Base-by-base conservation (phyloP, 1,140 invertebrate genomes). In the Fopius arisanus region DNA sequence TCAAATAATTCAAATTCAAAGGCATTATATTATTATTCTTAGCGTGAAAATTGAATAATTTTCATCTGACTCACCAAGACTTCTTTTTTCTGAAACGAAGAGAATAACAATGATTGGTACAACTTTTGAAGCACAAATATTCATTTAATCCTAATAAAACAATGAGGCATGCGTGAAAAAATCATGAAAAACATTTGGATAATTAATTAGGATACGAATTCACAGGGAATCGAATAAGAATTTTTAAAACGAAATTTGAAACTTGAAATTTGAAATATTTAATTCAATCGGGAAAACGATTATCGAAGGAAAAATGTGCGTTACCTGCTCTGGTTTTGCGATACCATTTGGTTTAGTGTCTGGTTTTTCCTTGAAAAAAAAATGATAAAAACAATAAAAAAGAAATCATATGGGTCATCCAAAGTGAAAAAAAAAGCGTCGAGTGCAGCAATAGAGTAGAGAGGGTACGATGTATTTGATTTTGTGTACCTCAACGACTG, bases 251-350 rank as follows among this genome's bases (percentile, higher is more conserved):
- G 19, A 51, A 51, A 1, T 16, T 16, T 51, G n/a, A 7, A 21
- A 51, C 2, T 51, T 7, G 14, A 21, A 10, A 10, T 3, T 54
- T 31, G 16, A 54, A 51, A 28, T 48, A 28, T 21, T 28, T 29
- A 40, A 63, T 41, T 59, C 16, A 40, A 9, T 41, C 9, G 16
- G 4, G 5, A 26, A 26, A 41, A 68, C 2, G 14, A 16, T 51
- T 3, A 2, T 48, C 14, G 43, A 65, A 72, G 72, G 69, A 78
- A 75, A 63, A 65, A 65, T 37, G 21, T 70, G 68, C 41, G 23
- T 78, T 87, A 87, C 86, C 86, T 87, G 85, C 31, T 73, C 77
- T 76, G 83, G 81, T 83, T 86, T 84, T 80, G 84, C 79, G 78
- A 87, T 83, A 86, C 86, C 86, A 66, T 88, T 87, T 71, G 77